Base-by-base conservation (phyloP, 1,140 invertebrate species). In the Penaeus vannamei region DNA sequence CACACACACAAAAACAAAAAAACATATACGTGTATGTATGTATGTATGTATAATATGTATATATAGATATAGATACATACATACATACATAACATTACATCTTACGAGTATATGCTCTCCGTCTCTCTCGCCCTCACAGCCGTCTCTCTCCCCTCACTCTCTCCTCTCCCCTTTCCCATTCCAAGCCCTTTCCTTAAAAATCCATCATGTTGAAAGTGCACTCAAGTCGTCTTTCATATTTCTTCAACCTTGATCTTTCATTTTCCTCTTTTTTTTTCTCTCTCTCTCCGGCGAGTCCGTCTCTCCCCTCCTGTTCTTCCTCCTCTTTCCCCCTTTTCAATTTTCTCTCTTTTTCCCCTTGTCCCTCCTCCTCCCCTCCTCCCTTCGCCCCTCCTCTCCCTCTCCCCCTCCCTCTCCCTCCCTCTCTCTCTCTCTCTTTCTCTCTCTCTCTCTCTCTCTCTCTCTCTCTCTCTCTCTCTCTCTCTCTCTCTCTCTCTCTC, bases 211-310 rank as follows among this genome's bases (percentile, higher is more conserved):
- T 53, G 10, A 53, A 53, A 53, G 12, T 53, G 53, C 53, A 53
- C 53, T 53, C 53, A 17, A 12, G 53, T 53, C 53, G 53, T 53
- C 53, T 53, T 53, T 53, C 53, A 53, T 53, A 53, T 14, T 53
- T 53, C 53, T 53, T 53, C 53, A 53, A 53, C 53, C 53, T 53
- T 53, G 17, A 53, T 60, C 80, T 23, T 19, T 59, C 59, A 1
- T 83, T 26, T 46, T 0, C 59, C 36, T 82, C 36, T 82, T 53
- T 82, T 53, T 82, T 53, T 82, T 36, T 82, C 80, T 82, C 80
- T 61, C 53, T 83, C 42, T 60, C 80, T 83, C 20, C 17, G 23
- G n/a, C 42, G 10, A 26, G 20, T 8, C 46, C 10, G 2, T 12
- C 3, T 26, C 23, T 22, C 8, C 19, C 53, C 1, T 26, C 46